phyloP scores from a whole-genome alignment of 37 sponge, comb jelly and placozoan genomes.

The Crambe crambe region DNA sequence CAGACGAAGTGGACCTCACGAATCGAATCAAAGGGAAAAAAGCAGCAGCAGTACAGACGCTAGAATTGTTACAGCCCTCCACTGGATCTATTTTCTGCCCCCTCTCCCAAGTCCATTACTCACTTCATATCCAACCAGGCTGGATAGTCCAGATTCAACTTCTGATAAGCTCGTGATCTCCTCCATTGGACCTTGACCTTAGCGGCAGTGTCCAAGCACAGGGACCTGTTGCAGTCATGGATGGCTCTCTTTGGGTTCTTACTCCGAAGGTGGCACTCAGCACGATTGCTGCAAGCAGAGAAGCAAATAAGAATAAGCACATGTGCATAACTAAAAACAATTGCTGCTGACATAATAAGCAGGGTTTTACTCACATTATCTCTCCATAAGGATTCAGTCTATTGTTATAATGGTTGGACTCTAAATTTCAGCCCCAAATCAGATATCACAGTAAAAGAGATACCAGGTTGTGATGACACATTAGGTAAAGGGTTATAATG shows the following conservation, averaged over 20 bases:
- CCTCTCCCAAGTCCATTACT: slow-evolving; percentile 1
- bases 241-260: slow-evolving; percentile 25
- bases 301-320: not conserved
- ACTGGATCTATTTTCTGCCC: no score
- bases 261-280: slow-evolving; percentile 30
- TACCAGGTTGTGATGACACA: no score
- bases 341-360: not conserved
- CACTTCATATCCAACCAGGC: slow-evolving; percentile 57
- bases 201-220: slow-evolving; percentile 31
- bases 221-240: slow-evolving; percentile 49
- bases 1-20: no score
- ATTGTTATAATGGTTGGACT: no score
- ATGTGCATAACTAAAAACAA: not conserved
- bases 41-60: no score
- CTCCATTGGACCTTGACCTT: slow-evolving; percentile 45
- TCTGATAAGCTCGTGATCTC: slow-evolving; percentile 39
- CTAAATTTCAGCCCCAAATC: no score
- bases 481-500: no score
- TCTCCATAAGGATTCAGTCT: no score
- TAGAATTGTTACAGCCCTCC: no score
- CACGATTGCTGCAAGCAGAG: slow-evolving; percentile 31
- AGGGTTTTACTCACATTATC: no score
- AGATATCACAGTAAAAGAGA: no score
- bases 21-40: no score
- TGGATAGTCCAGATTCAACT: slow-evolving; percentile 23